Base-by-base conservation (phyloP, 2,888 invertebrate genomes). In the Callyntrura guangdongensis region DNA sequence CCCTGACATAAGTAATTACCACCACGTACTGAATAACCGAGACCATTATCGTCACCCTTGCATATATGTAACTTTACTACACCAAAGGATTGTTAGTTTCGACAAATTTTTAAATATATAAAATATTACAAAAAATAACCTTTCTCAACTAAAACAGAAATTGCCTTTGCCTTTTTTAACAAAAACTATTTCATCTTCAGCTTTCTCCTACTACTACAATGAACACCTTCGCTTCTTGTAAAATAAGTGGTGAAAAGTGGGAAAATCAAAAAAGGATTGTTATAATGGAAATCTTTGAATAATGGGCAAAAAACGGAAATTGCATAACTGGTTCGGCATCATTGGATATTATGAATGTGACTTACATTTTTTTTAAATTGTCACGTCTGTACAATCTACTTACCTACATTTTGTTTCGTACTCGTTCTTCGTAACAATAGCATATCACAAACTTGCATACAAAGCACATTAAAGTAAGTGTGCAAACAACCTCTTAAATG, bases 221-320 rank as follows among this genome's bases (percentile, higher is more conserved):
- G 36, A 36, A 6, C 2, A 6, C 6, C 36, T 6, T 36, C 6
- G 36, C 6, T 36, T 36, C 36, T 36, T 6, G 36, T 6, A 36
- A 36, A 36, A 6, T 2, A 36, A 2, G 36, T 36, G 6, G 36
- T 2, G 6, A 6, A 36, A 36, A 36, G 36, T 36, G 36, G 36
- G 36, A 36, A 36, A 36, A 6, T 36, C 3, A 36, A 36, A 6
- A 6, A 36, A 36, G 6, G 36, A 36, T 36, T 36, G 36, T 36
- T 36, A 2, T 2, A 36, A 36, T 4, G 36, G 36, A 36, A 36
- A 36, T 36, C 36, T 36, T 36, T 36, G 9, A 53, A 53, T 53
- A 59, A 59, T 61, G 61, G 17, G 22, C 22, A 61, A 5, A 36
- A 36, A 69, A 17, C 72, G 72, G 72, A 74, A 74, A 74, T 74